Evolutionary conservation across 2,113 vertebrate genomes (phyloP), one percentile per base, ranked within the genome.

Genomic region (Zingel zingel): DNA sequence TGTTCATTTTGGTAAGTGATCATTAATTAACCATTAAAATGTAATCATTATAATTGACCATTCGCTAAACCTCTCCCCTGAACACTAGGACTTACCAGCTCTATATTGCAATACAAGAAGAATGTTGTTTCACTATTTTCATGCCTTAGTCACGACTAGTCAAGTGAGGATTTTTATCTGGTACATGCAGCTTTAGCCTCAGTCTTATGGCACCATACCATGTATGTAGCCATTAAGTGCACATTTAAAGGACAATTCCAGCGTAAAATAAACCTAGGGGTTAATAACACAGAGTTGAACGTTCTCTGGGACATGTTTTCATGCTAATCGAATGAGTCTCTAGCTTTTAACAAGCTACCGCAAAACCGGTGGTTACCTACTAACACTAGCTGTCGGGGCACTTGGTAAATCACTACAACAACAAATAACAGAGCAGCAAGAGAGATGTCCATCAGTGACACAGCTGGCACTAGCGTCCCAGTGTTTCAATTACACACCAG

Each of bases 401-500:
- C 27, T 27, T 27, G 27, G 27, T 27, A 27, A 27, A 27, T 27
- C 27, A 27, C 27, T 27, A 27, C 56, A 65, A 57, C 25, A 76
- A 91, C 77, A 82, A 79, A 89, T 66, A 85, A 86, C 69, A 74
- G 48, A 56, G 68, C 80, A 87, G 56, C 21, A 50, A 64, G 75
- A 88, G 75, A 69, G 54, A 86, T 72, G 74, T 89, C 81, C 80
- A 88, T 88, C 84, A 83, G 68, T 47, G 54, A 67, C 88, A 82
- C 89, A 92, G 92, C 84, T 90, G 86, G 91, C 61, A 75, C 45
- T 65, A 25, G 83, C 33, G 33, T 57, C 85, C 65, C 80, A 45
- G 78, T 77, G 68, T 92, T 95, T 89, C 85, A 94, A 90, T 93
- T 91, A 92, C 89, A 88, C 87, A 89, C 73, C 67, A 87, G 85